A percentile compares a stretch with the other conserved stretches of the same genome.
Evolutionary conservation across 2,888 invertebrate species (phyloP).

Genomic region (Azorinus chamasolen): DNA sequence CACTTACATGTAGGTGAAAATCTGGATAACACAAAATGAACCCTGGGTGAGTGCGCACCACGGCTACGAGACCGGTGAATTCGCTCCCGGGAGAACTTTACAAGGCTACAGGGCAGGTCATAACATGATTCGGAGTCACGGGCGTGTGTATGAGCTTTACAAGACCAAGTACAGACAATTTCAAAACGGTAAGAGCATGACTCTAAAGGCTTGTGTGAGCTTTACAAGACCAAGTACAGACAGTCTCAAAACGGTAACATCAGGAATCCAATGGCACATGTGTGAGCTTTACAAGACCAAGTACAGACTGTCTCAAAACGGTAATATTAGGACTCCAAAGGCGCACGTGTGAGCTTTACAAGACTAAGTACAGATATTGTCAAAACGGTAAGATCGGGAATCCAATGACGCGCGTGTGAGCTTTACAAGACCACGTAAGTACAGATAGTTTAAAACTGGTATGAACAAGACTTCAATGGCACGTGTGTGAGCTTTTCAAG

Average conservation of each 20-base stretch:
- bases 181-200: constrained; percentile 32
- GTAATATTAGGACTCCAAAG: too few relatives aligned
- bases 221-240: constrained; percentile 83
- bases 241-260: constrained; percentile 40
- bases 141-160: constrained; percentile 88
- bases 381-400: too few relatives aligned
- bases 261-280: too few relatives aligned
- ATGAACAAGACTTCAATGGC: too few relatives aligned
- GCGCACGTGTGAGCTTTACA: too few relatives aligned
- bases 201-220: too few relatives aligned
- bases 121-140: constrained; percentile 90
- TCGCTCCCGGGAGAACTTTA: constrained; percentile 70
- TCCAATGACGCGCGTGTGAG: too few relatives aligned
- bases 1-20: constrained; percentile 87
- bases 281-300: constrained; percentile 87
- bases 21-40: constrained; percentile 94
- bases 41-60: constrained; percentile 87
- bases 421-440: too few relatives aligned
- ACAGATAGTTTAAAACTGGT: too few relatives aligned
- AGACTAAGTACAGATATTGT: too few relatives aligned
- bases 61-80: constrained; percentile 73
- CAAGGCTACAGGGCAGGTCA: constrained; percentile 89
- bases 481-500: too few relatives aligned
- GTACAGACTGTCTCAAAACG: constrained; percentile 59
- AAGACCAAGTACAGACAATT: constrained; percentile 63